phyloP scores from a whole-genome alignment of 2,113 vertebrate genomes.

The Hyaena hyaena region DNA sequence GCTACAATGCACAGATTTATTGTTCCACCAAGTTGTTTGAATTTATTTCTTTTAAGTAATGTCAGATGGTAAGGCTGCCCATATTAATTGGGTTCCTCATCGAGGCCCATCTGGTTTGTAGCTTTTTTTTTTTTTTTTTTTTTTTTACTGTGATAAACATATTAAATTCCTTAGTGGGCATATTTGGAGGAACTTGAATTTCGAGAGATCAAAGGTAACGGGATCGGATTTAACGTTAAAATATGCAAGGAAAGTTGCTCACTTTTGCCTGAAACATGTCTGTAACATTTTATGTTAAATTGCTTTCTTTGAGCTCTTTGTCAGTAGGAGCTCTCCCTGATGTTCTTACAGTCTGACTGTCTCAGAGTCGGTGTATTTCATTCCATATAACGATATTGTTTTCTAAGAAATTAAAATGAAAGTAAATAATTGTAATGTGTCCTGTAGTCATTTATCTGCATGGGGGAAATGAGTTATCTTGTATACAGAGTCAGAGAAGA shows the following conservation, averaged over 20 bases:
- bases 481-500: background rate
- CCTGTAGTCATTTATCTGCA: background rate
- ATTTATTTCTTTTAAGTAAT: conserved; percentile 82
- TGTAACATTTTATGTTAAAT: conserved; percentile 18
- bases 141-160: conserved; percentile 81
- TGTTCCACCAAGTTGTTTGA: conserved; percentile 80
- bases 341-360: background rate
- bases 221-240: conserved; percentile 76
- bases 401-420: background rate
- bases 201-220: conserved; percentile 77
- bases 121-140: conserved; percentile 77
- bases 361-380: background rate
- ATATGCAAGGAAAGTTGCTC: conserved; percentile 56
- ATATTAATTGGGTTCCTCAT: conserved; percentile 80
- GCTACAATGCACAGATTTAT: conserved; percentile 69
- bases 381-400: background rate
- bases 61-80: conserved; percentile 82
- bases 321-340: background rate
- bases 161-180: conserved; percentile 80
- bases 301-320: background rate
- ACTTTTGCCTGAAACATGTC: background rate
- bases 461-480: background rate
- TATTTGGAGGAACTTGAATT: conserved; percentile 82
- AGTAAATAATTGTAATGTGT: background rate
- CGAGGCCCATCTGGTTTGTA: conserved; percentile 83